Conservation (phyloP, 2,888 invertebrate genomes). For the Aphodius granarius region DNA sequence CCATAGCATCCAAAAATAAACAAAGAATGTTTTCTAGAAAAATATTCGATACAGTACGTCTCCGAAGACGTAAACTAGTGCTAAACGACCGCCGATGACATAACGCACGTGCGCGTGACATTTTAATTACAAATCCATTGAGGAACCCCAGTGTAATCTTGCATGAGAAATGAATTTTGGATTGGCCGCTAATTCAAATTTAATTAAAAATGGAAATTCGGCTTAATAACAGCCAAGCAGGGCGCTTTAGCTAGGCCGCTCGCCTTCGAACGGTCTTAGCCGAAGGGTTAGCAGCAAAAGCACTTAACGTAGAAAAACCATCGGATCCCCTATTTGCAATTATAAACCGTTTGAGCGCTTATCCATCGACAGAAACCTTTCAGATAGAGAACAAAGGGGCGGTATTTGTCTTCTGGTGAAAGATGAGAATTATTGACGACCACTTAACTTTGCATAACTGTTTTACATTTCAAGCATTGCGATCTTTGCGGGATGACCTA, state of each 20-base stretch:
- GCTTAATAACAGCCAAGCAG: neutral
- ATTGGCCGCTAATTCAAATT: neutral
- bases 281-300: neutral
- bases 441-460: neutral
- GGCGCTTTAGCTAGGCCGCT: neutral
- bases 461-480: neutral
- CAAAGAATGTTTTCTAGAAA: no score
- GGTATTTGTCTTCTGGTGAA: neutral
- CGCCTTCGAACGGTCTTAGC: neutral
- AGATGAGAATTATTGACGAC: neutral
- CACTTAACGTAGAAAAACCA: neutral
- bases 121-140: neutral
- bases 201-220: neutral
- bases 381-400: neutral
- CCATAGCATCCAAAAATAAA: no score
- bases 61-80: neutral
- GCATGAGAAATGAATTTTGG: neutral
- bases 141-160: neutral
- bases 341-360: neutral
- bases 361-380: neutral
- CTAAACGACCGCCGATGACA: no score
- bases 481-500: neutral
- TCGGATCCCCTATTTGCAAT: neutral
- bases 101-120: neutral
- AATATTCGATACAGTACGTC: neutral